Evolutionary conservation across 2,888 invertebrate genomes (phyloP).

Genomic region (Agonopterix arenella): DNA sequence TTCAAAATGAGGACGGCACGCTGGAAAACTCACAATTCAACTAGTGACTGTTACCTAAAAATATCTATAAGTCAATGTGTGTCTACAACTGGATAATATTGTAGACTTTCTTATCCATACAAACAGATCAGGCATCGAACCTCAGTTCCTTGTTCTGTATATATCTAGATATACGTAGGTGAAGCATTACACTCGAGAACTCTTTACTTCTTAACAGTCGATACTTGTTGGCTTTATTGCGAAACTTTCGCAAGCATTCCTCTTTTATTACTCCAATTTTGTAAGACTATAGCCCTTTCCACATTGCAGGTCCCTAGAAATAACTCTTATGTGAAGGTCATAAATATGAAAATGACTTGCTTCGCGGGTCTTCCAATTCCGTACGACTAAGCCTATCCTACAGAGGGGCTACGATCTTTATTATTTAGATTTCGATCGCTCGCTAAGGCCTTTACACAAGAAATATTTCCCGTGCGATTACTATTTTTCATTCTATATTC

Average conservation of each 20-base stretch:
- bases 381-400: constrained; percentile 70
- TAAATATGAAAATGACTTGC: no score
- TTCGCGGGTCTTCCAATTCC: constrained; percentile 50
- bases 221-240: constrained; percentile 75
- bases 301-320: no score
- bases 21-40: no score
- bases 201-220: constrained; percentile 75
- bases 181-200: constrained; percentile 48
- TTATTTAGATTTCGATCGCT: constrained; percentile 71
- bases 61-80: no score
- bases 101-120: no score
- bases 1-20: no score
- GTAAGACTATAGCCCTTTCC: constrained; percentile 21
- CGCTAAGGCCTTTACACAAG: constrained; percentile 2
- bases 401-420: constrained; percentile 61
- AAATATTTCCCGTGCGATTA: not conserved
- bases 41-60: no score
- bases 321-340: no score
- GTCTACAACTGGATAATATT: no score
- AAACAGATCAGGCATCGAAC: no score
- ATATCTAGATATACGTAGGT: not conserved
- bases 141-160: not conserved
- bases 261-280: constrained; percentile 77
- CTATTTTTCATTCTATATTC: constrained; percentile 3
- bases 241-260: constrained; percentile 74